phyloP scores from a whole-genome alignment of 92 coral and sea anemone genomes.

The Epizoanthus illoricatus region DNA sequence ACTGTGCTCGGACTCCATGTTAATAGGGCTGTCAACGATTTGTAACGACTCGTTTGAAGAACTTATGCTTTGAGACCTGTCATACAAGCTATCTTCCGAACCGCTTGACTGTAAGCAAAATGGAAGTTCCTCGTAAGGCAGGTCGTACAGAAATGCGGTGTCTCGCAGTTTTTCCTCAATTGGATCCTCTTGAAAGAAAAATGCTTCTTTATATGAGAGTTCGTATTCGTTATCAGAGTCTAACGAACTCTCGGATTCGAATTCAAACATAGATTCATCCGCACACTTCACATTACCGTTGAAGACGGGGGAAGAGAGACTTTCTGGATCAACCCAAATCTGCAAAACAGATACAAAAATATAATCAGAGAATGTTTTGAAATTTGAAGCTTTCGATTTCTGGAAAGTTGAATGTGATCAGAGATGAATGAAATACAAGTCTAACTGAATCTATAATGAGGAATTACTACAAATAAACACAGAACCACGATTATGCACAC shows the following conservation, averaged over 20 bases:
- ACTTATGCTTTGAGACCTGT: constrained; percentile 33
- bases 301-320: constrained; percentile 63
- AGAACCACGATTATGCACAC: neutral
- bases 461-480: constrained; percentile 20
- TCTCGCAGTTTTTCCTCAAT: constrained; percentile 77
- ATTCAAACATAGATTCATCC: constrained; percentile 69
- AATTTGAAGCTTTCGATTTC: constrained; percentile 14
- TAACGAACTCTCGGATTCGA: constrained; percentile 86
- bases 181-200: constrained; percentile 77
- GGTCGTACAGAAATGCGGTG: constrained; percentile 63
- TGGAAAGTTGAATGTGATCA: constrained; percentile 15
- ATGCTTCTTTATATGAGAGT: constrained; percentile 74
- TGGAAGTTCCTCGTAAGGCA: constrained; percentile 66
- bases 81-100: constrained; percentile 45
- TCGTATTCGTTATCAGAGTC: constrained; percentile 86
- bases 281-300: constrained; percentile 64
- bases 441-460: constrained; percentile 31
- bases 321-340: constrained; percentile 85
- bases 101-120: constrained; percentile 59
- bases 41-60: constrained; percentile 38
- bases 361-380: constrained; percentile 1
- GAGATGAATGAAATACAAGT: constrained; percentile 31
- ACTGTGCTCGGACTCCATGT: constrained; percentile 25
- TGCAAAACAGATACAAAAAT: constrained; percentile 32
- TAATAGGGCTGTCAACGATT: constrained; percentile 39